Percentiles rank a stretch among this genome's conserved stretches.
Conservation (phyloP, 1,140 invertebrate species). For the Lycorma delicatula region DNA sequence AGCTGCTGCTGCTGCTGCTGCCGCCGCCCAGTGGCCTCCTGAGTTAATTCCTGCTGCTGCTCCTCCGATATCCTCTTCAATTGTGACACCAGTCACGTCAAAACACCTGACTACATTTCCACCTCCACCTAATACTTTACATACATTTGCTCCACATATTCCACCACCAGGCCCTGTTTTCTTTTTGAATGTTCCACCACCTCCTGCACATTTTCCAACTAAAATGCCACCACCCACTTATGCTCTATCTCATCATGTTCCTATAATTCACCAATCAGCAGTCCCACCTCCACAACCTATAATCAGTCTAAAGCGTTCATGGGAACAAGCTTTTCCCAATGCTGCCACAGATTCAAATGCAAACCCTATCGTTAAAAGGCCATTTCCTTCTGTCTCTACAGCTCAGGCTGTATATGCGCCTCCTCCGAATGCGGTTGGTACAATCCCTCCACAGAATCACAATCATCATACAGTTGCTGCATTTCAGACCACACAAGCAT, state of each 20-base stretch:
- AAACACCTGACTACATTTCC: conserved; percentile 5
- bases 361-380: conserved; percentile 2
- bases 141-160: conserved; percentile 3
- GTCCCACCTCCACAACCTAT: background rate
- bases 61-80: background rate
- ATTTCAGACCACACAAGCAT: conserved; percentile 13
- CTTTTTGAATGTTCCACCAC: conserved; percentile 14
- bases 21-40: background rate
- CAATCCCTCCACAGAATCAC: conserved; percentile 3
- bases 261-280: background rate
- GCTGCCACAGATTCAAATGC: conserved; percentile 23
- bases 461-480: background rate
- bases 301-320: conserved; percentile 21
- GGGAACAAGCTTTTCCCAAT: conserved; percentile 26
- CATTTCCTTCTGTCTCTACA: conserved; percentile 1
- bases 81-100: background rate
- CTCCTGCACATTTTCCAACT: conserved; percentile 3
- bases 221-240: conserved; percentile 7
- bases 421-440: background rate
- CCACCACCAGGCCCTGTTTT: conserved; percentile 6
- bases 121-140: conserved; percentile 1
- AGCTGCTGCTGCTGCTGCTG: background rate
- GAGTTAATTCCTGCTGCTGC: background rate
- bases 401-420: background rate
- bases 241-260: background rate